phyloP scores from a whole-genome alignment of 2,797 vertebrate species.

The Cryptoprocta ferox region DNA sequence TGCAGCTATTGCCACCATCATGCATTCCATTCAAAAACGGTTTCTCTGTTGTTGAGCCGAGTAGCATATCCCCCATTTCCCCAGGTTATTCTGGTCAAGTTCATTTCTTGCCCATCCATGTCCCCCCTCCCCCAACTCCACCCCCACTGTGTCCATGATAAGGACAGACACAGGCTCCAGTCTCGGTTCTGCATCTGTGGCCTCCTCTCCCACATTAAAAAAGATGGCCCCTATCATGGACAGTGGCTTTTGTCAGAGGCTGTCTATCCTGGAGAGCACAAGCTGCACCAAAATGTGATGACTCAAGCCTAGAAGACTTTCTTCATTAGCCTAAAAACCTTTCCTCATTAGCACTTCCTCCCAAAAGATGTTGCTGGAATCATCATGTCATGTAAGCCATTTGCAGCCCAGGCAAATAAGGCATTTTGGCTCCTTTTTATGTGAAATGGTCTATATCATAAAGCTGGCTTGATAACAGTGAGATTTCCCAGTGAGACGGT shows the following conservation, averaged over 20 bases:
- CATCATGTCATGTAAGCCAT: not conserved
- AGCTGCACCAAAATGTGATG: not conserved
- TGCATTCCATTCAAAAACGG: not conserved
- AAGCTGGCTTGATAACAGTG: not conserved
- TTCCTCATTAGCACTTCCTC: not conserved
- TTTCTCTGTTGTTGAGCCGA: not conserved
- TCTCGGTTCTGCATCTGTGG: not conserved
- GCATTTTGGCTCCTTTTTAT: not conserved
- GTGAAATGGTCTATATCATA: not conserved
- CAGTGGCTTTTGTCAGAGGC: not conserved
- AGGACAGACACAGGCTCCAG: not conserved
- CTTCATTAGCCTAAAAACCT: not conserved
- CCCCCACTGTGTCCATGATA: not conserved
- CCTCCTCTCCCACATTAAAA: not conserved
- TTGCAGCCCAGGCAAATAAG: conserved; percentile 19
- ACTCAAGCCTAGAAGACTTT: not conserved
- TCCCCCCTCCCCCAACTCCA: not conserved
- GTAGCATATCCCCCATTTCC: accelerated
- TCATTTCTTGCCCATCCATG: not conserved
- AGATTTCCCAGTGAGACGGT: conserved; percentile 11
- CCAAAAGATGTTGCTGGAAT: not conserved
- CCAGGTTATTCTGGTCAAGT: not conserved
- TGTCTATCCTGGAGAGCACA: not conserved
- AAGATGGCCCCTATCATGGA: not conserved
- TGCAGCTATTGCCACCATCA: not conserved